Conservation (phyloP, 2,888 invertebrate species). For the Protophormia terraenovae region DNA sequence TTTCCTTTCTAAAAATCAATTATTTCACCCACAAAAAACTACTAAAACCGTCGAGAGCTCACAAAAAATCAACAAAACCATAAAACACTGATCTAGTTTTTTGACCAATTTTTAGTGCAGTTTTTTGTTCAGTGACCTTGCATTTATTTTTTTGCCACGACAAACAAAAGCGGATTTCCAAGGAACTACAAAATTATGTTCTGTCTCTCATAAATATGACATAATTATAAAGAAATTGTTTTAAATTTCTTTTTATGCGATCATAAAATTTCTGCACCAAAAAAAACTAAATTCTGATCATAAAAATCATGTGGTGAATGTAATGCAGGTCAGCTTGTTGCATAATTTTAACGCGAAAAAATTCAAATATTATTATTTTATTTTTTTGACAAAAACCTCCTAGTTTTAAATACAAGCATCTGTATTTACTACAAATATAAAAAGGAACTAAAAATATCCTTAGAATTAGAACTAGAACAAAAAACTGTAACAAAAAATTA, state of each 20-base stretch:
- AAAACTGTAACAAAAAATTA: constrained; percentile 66
- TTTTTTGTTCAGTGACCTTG: constrained; percentile 72
- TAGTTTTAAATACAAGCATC: neutral
- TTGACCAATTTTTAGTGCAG: constrained; percentile 78
- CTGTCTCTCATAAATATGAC: constrained; percentile 2
- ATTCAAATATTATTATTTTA: neutral
- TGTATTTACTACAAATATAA: neutral
- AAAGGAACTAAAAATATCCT: constrained; percentile 43
- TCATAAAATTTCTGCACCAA: neutral
- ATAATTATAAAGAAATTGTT: constrained; percentile 63
- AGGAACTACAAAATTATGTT: neutral
- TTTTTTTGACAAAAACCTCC: neutral
- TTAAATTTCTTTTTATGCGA: constrained; percentile 22
- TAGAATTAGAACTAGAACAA: constrained; percentile 11
- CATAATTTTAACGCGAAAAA: constrained; percentile 47
- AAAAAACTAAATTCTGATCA: neutral
- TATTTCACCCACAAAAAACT: neutral
- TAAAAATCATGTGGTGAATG: constrained; percentile 45
- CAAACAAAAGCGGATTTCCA: constrained; percentile 58
- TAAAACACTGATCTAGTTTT: constrained; percentile 75
- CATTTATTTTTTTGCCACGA: constrained; percentile 38
- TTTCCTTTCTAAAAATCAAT: neutral
- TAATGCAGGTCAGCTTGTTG: constrained; percentile 27
- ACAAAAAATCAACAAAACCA: constrained; percentile 37
- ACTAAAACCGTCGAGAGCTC: neutral